Percentiles rank a stretch among this genome's conserved stretches.
These are phyloP conservation scores for Loxodonta africana DNA, from an alignment of 2,113 vertebrate genomes.

Conservation along the genomic window DNA sequence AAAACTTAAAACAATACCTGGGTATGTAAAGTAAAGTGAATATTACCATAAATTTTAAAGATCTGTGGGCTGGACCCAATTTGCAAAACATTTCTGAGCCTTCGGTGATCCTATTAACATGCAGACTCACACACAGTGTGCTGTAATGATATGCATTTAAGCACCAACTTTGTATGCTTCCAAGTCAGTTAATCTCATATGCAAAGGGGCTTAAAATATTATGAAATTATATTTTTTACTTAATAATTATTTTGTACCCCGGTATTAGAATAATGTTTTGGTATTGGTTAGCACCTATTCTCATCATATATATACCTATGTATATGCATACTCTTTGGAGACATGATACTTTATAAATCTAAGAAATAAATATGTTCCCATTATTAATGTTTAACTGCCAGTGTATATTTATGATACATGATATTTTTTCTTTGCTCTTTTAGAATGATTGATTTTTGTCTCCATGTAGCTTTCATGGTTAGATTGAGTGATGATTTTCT, in stretches of 20 bases:
- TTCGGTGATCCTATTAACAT: constrained; percentile 75
- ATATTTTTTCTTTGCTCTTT: constrained; percentile 80
- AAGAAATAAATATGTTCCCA: constrained; percentile 66
- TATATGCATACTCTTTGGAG: not conserved
- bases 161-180: not conserved
- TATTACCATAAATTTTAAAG: constrained; percentile 67
- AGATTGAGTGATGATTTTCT: constrained; percentile 82
- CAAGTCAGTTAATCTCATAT: constrained; percentile 10
- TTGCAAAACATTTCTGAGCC: constrained; percentile 69
- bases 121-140: constrained; percentile 53
- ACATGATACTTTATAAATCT: constrained; percentile 53
- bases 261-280: constrained; percentile 2
- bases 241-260: constrained; percentile 62
- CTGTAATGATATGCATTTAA: constrained; percentile 60
- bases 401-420: constrained; percentile 77
- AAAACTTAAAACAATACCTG: constrained; percentile 51
- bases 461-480: constrained; percentile 70
- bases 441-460: constrained; percentile 83
- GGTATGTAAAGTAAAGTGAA: constrained; percentile 20
- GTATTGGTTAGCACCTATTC: not conserved
- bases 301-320: constrained; percentile 25
- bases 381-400: constrained; percentile 72
- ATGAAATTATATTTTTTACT: constrained; percentile 7
- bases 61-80: constrained; percentile 58
- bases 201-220: constrained; percentile 38